phyloP scores from a whole-genome alignment of 2,797 vertebrate genomes.

The Epinephelus awoara region DNA sequence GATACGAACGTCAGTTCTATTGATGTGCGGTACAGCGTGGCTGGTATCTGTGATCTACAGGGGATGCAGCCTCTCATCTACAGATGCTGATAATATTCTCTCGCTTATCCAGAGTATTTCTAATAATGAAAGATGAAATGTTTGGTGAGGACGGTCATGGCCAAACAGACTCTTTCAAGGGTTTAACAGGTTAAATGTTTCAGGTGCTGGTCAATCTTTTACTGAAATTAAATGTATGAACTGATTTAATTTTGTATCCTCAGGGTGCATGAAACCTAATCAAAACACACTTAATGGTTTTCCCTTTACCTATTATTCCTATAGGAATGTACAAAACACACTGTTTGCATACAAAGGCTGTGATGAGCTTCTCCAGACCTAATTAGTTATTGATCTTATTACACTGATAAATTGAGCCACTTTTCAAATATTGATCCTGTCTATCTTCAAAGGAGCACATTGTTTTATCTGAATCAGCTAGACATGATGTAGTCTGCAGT shows the following conservation, averaged over 20 bases:
- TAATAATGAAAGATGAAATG: conserved; percentile 20
- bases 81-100: conserved; percentile 27
- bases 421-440: conserved; percentile 48
- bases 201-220: neutral
- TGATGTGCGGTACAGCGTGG: conserved; percentile 41
- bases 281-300: conserved; percentile 22
- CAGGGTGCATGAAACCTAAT: neutral
- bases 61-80: conserved; percentile 25
- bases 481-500: neutral
- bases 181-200: conserved; percentile 15
- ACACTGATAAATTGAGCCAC: conserved; percentile 35
- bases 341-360: conserved; percentile 23
- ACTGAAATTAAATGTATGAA: neutral
- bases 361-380: conserved; percentile 16
- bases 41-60: conserved; percentile 51
- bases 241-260: conserved; percentile 1
- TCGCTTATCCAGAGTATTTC: conserved; percentile 10
- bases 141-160: neutral
- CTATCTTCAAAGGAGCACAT: conserved; percentile 13
- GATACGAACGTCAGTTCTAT: conserved; percentile 45
- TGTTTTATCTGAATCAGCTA: conserved; percentile 17
- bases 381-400: conserved; percentile 67
- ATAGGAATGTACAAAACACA: conserved; percentile 10
- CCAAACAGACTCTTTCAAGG: neutral
- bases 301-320: conserved; percentile 9